These are phyloP conservation scores for Plutomurus gul DNA, from an alignment of 1,140 invertebrate genomes.

Conservation along the genomic window DNA sequence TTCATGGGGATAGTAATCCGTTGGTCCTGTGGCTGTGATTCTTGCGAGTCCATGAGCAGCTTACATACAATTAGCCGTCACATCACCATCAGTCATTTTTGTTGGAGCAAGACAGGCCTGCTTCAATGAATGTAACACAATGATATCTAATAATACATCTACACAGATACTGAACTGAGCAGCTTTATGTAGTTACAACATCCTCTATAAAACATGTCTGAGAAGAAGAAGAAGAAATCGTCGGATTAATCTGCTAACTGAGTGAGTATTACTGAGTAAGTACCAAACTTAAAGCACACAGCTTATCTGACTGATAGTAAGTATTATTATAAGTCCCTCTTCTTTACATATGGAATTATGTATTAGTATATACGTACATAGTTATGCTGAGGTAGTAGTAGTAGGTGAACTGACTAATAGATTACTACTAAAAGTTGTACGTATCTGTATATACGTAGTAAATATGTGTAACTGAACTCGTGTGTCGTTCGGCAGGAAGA, in stretches of 20 bases:
- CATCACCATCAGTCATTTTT: background rate
- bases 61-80: conserved; percentile 17
- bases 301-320: background rate
- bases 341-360: no score
- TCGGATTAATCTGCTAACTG: conserved; percentile 4
- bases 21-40: conserved; percentile 16
- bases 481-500: no score
- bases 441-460: no score
- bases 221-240: conserved; percentile 15
- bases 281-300: no score
- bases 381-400: no score
- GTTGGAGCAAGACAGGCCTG: background rate
- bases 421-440: no score
- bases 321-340: no score
- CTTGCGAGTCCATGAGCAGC: background rate
- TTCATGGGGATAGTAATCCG: conserved; percentile 3
- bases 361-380: no score
- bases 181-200: conserved; percentile 7
- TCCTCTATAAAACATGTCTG: conserved; percentile 23
- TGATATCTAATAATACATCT: background rate
- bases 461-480: no score
- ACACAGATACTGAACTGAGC: background rate
- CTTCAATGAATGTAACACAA: background rate
- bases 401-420: no score
- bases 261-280: no score